Conservation (phyloP, 2,797 vertebrate genomes). For the Molossus alvarezi region DNA sequence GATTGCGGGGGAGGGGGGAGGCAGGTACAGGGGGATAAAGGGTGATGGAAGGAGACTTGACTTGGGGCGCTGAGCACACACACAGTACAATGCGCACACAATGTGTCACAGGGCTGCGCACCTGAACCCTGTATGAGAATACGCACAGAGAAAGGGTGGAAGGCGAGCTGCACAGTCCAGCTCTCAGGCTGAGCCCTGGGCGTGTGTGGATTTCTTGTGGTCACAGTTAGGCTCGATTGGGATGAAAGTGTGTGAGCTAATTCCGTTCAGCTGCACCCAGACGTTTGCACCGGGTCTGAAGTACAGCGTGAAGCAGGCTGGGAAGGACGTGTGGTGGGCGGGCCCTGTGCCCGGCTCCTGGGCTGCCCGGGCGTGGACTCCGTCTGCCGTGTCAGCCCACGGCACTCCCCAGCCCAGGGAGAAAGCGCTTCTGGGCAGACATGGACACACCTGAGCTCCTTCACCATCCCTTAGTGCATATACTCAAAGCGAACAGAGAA, state of each 20-base stretch:
- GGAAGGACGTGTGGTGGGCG: conserved; percentile 21
- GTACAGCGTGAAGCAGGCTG: conserved; percentile 66
- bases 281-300: conserved; percentile 75
- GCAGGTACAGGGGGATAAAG: too few species aligned
- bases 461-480: too few species aligned
- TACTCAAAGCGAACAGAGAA: not conserved
- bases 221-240: not conserved
- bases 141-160: not conserved
- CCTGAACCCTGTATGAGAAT: too few species aligned
- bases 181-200: not conserved
- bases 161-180: not conserved
- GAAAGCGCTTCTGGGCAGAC: not conserved
- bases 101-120: too few species aligned
- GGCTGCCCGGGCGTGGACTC: conserved; percentile 58
- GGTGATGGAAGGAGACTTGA: too few species aligned
- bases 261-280: too few species aligned
- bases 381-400: not conserved
- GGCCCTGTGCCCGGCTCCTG: not conserved
- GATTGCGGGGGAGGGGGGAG: too few species aligned
- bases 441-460: not conserved
- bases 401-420: conserved; percentile 11
- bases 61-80: too few species aligned
- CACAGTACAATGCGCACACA: too few species aligned
- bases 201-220: not conserved
- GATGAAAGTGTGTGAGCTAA: not conserved